Conservation (phyloP, 1,140 invertebrate species). For the Vollenhovia emeryi region DNA sequence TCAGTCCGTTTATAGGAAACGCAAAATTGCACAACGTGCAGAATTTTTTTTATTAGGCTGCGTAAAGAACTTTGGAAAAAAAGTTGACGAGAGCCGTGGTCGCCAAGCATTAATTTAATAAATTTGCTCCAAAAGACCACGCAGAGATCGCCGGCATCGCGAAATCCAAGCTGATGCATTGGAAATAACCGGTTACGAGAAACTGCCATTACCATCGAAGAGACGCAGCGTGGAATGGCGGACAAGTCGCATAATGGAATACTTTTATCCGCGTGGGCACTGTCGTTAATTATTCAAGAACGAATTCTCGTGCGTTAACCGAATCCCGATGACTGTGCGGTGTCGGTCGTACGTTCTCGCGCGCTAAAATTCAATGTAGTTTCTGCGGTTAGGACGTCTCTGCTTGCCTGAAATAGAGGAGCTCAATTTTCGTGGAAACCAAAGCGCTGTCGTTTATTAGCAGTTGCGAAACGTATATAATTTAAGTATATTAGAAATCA, state of each 20-base stretch:
- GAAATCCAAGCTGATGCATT: conserved; percentile 52
- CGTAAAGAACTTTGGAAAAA: background rate
- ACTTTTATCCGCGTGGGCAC: conserved; percentile 77
- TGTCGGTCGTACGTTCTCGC: conserved; percentile 17
- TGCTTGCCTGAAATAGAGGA: conserved; percentile 5
- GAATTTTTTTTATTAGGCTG: background rate
- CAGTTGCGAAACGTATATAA: background rate
- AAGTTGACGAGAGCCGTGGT: background rate
- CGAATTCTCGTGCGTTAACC: conserved; percentile 69
- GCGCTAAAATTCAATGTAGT: conserved; percentile 57
- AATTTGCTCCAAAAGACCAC: background rate
- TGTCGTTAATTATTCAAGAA: conserved; percentile 79
- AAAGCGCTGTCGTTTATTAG: conserved; percentile 11
- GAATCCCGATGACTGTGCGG: conserved; percentile 52
- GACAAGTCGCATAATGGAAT: conserved; percentile 79
- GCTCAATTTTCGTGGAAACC: conserved; percentile 13
- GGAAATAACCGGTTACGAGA: conserved; percentile 72
- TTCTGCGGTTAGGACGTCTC: conserved; percentile 45
- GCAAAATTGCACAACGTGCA: background rate
- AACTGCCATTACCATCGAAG: conserved; percentile 76
- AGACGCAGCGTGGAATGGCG: conserved; percentile 65
- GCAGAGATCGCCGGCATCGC: background rate
- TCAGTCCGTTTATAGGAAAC: background rate
- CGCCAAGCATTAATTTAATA: conserved; percentile 21
- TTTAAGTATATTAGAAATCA: conserved; percentile 1